Evolutionary conservation across 2,113 vertebrate species (phyloP), one percentile per base, ranked within the genome.

Genomic region (Ochotona curzoniae): DNA sequence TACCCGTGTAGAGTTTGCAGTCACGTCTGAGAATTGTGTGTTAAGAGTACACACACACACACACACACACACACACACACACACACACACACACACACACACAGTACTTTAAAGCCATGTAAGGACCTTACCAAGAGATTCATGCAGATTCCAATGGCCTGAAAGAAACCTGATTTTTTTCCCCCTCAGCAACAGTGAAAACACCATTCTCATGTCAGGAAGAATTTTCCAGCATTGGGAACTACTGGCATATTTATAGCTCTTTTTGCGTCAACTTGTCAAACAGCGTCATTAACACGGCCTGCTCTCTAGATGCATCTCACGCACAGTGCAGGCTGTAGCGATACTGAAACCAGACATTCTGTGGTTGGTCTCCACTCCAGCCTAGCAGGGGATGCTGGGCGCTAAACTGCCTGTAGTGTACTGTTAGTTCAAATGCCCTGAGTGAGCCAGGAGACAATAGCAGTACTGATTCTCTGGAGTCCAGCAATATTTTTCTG

Each of bases 231-330:
- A 95, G 91, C 82, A 38, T 94, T 20, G 18, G 89, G 64, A 93
- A 95, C 87, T 93, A 91, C 66, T 90, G 90, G 74, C 85, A 54
- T 95, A 95, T 97, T 96, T 97, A 96, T 97, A 96, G 90, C 60
- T 84, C 85, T 70, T 94, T 96, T 92, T 85, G 88, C n/a, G 47
- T 97, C 96, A 95, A 60, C 85, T 95, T 95, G 92, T 95, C 94
- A 96, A 74, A 90, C 66, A 90, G 87, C 87, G n/a, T 95, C 90
- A 93, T 96, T 93, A 83, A 90, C 82, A 93, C 90, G 93, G 94
- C 57, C 90, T 92, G 93, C 93, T 96, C 84, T 73, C 64, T 73
- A 87, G 87, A 94, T 92, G 61, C 74, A 87, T 87, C 69, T 80
- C 89, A 63, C 0, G n/a, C 69, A 93, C 28, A 14, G 89, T 89